phyloP scores from a whole-genome alignment of 2,113 vertebrate genomes.

The Chloropsis hardwickii region DNA sequence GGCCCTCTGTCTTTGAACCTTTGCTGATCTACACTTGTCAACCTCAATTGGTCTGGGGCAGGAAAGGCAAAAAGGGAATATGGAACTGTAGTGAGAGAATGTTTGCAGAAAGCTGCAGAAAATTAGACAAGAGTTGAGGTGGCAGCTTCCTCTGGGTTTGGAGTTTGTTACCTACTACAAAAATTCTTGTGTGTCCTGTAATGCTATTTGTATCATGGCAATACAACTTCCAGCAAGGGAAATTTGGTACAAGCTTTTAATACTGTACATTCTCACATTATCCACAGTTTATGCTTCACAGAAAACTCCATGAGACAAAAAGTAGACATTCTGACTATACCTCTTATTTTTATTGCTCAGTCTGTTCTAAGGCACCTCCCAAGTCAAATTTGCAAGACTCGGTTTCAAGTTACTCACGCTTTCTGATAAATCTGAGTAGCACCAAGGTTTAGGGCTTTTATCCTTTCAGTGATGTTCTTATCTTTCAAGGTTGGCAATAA shows the following conservation, averaged over 20 bases:
- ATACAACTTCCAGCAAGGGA: not conserved
- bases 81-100: not conserved
- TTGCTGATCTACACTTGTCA: not conserved
- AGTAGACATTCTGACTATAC: not conserved
- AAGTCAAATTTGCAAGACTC: not conserved
- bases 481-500: constrained; percentile 8
- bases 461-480: not conserved
- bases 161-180: not conserved
- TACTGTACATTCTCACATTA: not conserved
- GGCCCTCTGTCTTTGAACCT: not conserved
- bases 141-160: not conserved
- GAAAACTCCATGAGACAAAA: not conserved
- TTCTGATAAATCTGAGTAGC: not conserved
- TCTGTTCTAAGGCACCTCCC: not conserved
- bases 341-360: not conserved
- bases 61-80: not conserved
- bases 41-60: not conserved
- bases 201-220: fast-evolving
- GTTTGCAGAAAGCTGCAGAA: not conserved
- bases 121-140: not conserved
- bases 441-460: not conserved
- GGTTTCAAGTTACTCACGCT: not conserved
- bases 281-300: not conserved
- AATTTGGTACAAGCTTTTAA: not conserved
- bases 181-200: not conserved